Conservation (phyloP, 2,797 vertebrate genomes). For the Danio tinwini region DNA sequence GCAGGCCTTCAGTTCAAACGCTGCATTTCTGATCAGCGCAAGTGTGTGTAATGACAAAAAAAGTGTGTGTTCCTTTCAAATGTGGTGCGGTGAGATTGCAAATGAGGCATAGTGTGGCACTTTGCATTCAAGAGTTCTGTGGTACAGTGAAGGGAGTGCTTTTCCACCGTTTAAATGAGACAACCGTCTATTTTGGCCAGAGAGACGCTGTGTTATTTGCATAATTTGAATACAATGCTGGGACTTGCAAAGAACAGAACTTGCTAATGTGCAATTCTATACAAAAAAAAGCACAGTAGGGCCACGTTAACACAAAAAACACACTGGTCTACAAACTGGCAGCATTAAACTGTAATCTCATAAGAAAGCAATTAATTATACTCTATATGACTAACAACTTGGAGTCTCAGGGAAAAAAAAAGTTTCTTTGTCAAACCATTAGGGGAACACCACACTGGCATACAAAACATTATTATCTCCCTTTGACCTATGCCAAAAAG, state of each 20-base stretch:
- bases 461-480: no score
- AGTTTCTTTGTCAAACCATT: no score
- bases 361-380: neutral
- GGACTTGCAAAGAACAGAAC: neutral
- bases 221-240: constrained; percentile 20
- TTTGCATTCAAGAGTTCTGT: neutral
- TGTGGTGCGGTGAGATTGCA: neutral
- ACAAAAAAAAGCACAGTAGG: neutral
- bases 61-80: neutral
- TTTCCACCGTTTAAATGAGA: constrained; percentile 1
- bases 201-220: neutral
- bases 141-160: neutral
- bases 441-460: no score
- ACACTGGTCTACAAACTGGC: neutral
- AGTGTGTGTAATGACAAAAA: neutral
- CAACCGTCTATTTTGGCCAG: constrained; percentile 5
- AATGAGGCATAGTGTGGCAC: constrained; percentile 21
- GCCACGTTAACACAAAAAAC: neutral
- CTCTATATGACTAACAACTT: neutral
- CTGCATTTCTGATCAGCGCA: neutral
- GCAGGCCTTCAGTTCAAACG: neutral
- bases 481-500: no score
- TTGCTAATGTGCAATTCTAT: neutral
- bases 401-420: no score
- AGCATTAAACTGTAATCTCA: neutral